These are phyloP conservation scores for Scleropages formosus DNA, from an alignment of 2,797 vertebrate genomes.

Conservation along the genomic window DNA sequence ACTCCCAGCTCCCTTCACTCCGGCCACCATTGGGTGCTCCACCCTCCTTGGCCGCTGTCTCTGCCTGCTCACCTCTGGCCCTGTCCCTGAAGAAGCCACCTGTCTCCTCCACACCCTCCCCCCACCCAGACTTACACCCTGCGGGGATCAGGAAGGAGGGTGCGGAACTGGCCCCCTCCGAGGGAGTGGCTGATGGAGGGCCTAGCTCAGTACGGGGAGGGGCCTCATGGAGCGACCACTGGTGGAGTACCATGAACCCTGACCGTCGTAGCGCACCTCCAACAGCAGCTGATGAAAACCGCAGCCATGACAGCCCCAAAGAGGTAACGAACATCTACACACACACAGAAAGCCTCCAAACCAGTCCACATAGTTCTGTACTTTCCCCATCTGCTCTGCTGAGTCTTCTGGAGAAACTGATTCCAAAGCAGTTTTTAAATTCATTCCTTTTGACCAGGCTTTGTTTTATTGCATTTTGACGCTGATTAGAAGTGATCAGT, in stretches of 20 bases:
- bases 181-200: conserved; percentile 59
- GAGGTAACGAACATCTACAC: conserved; percentile 54
- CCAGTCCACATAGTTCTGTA: neutral
- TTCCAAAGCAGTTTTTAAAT: neutral
- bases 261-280: conserved; percentile 69
- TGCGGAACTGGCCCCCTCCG: conserved; percentile 67
- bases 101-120: conserved; percentile 63
- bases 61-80: conserved; percentile 82
- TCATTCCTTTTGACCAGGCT: neutral
- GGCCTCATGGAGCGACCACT: conserved; percentile 88
- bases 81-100: conserved; percentile 87
- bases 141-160: conserved; percentile 79
- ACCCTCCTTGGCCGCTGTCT: conserved; percentile 63
- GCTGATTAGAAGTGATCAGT: neutral
- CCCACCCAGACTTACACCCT: conserved; percentile 77
- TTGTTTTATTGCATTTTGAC: neutral
- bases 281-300: conserved; percentile 76
- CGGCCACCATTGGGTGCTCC: conserved; percentile 35
- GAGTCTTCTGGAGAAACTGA: neutral
- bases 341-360: neutral
- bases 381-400: neutral
- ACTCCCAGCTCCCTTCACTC: conserved; percentile 55
- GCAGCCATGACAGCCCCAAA: conserved; percentile 66
- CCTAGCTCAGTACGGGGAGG: conserved; percentile 68
- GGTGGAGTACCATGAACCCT: conserved; percentile 84